These are phyloP conservation scores for Stenichneumon culpator DNA, from an alignment of 2,888 invertebrate genomes.

Conservation along the genomic window DNA sequence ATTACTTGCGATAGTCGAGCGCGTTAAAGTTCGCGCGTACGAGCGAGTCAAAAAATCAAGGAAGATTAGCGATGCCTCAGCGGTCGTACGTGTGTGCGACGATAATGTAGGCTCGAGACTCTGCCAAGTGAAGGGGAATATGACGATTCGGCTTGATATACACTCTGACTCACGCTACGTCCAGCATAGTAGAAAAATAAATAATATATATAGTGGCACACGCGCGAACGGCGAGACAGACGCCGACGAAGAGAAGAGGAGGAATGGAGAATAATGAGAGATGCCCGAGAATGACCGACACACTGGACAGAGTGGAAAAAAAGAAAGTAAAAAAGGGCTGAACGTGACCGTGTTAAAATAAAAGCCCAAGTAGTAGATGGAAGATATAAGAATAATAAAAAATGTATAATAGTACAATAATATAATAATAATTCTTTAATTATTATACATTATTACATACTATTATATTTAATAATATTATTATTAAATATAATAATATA, in stretches of 20 bases:
- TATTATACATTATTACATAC: too few species aligned
- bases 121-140: slow-evolving; percentile 30
- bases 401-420: not conserved
- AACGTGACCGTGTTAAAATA: not conserved
- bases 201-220: slow-evolving; percentile 14
- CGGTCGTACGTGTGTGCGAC: not conserved
- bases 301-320: not conserved
- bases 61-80: not conserved
- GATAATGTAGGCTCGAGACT: slow-evolving; percentile 21
- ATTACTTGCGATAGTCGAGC: not conserved
- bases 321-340: slow-evolving; percentile 2
- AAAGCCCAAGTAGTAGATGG: not conserved
- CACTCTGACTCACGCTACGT: slow-evolving; percentile 49
- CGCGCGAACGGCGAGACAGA: not conserved
- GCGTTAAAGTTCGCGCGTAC: not conserved
- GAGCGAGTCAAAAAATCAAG: not conserved
- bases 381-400: not conserved
- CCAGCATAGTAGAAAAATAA: slow-evolving; percentile 17
- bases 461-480: too few species aligned
- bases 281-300: too few species aligned
- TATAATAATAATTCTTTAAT: too few species aligned
- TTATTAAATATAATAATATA: too few species aligned
- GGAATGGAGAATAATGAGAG: not conserved
- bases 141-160: slow-evolving; percentile 52
- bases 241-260: not conserved